Percentiles rank a stretch among this genome's conserved stretches.
Conservation (phyloP, 1,140 invertebrate genomes). For the Gyrodactylus salaris region DNA sequence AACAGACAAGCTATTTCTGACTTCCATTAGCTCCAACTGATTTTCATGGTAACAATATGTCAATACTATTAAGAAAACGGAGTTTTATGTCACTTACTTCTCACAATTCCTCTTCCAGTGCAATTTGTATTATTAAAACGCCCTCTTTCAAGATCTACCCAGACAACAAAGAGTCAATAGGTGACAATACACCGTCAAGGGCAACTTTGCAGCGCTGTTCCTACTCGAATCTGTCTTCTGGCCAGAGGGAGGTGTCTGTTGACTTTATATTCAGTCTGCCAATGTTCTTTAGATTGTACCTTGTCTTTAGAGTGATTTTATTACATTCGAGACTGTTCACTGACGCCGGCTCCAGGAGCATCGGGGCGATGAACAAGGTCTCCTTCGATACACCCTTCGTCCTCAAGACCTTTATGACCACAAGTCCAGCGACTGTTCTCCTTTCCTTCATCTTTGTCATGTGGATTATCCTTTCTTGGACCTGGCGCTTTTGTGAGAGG, state of each 20-base stretch:
- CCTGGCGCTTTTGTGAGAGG: conserved; percentile 76
- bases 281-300: conserved; percentile 81
- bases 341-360: conserved; percentile 45
- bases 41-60: too few species aligned
- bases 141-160: too few species aligned
- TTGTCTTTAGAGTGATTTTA: conserved; percentile 85
- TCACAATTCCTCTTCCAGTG: too few species aligned
- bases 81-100: too few species aligned
- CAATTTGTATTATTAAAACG: too few species aligned
- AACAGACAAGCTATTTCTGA: too few species aligned
- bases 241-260: not conserved
- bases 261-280: conserved; percentile 70
- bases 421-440: conserved; percentile 71
- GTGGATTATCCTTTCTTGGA: conserved; percentile 85
- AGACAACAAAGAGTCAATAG: too few species aligned
- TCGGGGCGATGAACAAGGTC: conserved; percentile 72
- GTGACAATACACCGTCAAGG: too few species aligned
- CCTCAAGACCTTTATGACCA: conserved; percentile 84
- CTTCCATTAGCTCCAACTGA: too few species aligned
- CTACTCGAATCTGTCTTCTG: too few species aligned
- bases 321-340: conserved; percentile 85
- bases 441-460: conserved; percentile 48
- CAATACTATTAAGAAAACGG: too few species aligned
- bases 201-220: too few species aligned
- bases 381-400: conserved; percentile 92